phyloP scores from a whole-genome alignment of 2,888 invertebrate species.

The Tiliacea aurago region DNA sequence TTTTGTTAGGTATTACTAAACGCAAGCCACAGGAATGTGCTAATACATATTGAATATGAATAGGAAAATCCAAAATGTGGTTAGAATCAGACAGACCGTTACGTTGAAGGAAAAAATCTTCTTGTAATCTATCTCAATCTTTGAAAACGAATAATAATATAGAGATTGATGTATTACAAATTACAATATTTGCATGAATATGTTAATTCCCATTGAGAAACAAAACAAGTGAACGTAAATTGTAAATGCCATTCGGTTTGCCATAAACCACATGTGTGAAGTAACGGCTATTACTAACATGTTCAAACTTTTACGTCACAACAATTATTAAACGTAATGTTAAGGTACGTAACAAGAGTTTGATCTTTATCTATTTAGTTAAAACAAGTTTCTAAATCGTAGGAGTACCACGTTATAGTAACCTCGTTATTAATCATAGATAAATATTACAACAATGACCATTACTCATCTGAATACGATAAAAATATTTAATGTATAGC shows the following conservation, averaged over 20 bases:
- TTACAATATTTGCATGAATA: constrained; percentile 8
- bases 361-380: constrained; percentile 52
- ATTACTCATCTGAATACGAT: constrained; percentile 24
- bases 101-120: background rate
- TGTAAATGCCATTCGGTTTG: constrained; percentile 31
- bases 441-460: constrained; percentile 38
- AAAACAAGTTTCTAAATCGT: constrained; percentile 44
- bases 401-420: constrained; percentile 16
- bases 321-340: constrained; percentile 58
- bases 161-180: constrained; percentile 4
- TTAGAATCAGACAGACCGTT: background rate
- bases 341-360: constrained; percentile 37
- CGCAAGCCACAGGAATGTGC: background rate
- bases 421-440: constrained; percentile 32
- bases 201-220: constrained; percentile 20
- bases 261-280: constrained; percentile 41
- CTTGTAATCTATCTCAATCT: constrained; percentile 20
- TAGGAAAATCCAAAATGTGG: constrained; percentile 1
- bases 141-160: constrained; percentile 7
- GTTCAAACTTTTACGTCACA: constrained; percentile 53
- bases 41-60: background rate
- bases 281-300: constrained; percentile 37
- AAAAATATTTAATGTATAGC: constrained; percentile 7
- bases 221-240: constrained; percentile 28
- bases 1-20: constrained; percentile 18